Percentiles rank a stretch among this genome's conserved stretches.
Conservation (phyloP, 2,797 vertebrate genomes). For the Pteronotus mesoamericanus region DNA sequence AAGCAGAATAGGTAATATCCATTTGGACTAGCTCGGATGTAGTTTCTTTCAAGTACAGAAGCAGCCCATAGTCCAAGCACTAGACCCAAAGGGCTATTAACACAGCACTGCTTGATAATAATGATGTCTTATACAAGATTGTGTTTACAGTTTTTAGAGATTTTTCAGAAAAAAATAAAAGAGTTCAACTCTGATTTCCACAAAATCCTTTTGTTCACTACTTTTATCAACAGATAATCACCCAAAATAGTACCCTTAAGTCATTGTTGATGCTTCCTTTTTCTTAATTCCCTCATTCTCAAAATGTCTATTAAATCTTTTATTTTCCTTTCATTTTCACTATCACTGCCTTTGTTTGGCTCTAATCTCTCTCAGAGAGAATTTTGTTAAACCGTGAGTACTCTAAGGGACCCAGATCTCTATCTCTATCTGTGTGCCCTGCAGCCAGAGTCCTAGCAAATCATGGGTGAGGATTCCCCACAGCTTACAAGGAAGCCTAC, state of each 20-base stretch:
- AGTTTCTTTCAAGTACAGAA: slow-evolving; percentile 9
- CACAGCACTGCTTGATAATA: background rate
- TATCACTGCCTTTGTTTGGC: background rate
- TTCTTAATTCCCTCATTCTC: background rate
- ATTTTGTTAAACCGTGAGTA: background rate
- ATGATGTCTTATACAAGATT: background rate
- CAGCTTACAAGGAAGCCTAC: background rate
- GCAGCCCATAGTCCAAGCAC: background rate
- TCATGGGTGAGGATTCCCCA: too few relatives aligned
- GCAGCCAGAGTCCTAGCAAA: background rate
- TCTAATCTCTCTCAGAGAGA: background rate
- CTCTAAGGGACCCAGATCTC: background rate
- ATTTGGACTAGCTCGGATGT: background rate
- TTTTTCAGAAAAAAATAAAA: background rate
- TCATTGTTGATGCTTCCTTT: background rate
- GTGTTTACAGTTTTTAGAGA: background rate
- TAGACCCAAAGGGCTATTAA: slow-evolving; percentile 10
- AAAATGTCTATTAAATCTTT: background rate
- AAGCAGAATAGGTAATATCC: background rate
- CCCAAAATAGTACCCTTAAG: background rate
- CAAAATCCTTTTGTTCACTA: background rate
- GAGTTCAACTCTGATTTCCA: background rate
- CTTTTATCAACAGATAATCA: background rate
- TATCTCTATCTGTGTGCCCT: background rate
- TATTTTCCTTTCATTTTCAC: background rate